These are phyloP conservation scores for Thaumetopoea pityocampa DNA, from an alignment of 1,140 invertebrate genomes.

Conservation along the genomic window DNA sequence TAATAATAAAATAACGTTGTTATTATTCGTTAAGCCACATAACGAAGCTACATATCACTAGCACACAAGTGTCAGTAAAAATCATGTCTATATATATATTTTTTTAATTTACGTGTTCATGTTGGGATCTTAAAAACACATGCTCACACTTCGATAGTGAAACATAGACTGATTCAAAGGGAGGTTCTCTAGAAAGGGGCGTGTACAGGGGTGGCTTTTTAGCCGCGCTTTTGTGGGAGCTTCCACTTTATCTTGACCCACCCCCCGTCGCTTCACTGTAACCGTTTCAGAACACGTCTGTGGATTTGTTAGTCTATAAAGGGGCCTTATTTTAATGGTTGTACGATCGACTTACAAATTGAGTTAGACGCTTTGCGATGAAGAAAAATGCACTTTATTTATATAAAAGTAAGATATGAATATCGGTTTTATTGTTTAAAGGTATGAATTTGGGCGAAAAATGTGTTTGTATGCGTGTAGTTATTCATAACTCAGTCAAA, in stretches of 20 bases:
- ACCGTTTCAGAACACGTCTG: not conserved
- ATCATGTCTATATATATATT: too few species aligned
- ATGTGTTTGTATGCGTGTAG: slow-evolving; percentile 37
- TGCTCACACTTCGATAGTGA: slow-evolving; percentile 23
- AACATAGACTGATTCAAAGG: slow-evolving; percentile 46
- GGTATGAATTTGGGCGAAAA: slow-evolving; percentile 25
- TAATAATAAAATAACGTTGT: slow-evolving; percentile 34
- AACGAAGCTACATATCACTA: not conserved
- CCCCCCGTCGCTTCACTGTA: not conserved
- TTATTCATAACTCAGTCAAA: slow-evolving; percentile 47
- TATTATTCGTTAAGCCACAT: not conserved
- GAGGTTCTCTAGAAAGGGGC: slow-evolving; percentile 58
- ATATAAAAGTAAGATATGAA: slow-evolving; percentile 12
- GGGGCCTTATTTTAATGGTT: slow-evolving; percentile 26
- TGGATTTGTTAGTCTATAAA: not conserved
- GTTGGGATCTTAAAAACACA: slow-evolving; percentile 11
- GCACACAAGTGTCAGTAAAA: too few species aligned
- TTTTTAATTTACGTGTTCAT: not conserved
- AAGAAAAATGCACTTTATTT: slow-evolving; percentile 19
- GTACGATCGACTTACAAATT: slow-evolving; percentile 31
- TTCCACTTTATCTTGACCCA: slow-evolving; percentile 36
- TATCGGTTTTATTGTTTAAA: not conserved
- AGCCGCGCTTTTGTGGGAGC: slow-evolving; percentile 46
- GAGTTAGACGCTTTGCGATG: slow-evolving; percentile 6
- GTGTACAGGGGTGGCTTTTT: slow-evolving; percentile 57